phyloP scores from a whole-genome alignment of 2,113 vertebrate genomes.

The Andinoacara biseriatus region DNA sequence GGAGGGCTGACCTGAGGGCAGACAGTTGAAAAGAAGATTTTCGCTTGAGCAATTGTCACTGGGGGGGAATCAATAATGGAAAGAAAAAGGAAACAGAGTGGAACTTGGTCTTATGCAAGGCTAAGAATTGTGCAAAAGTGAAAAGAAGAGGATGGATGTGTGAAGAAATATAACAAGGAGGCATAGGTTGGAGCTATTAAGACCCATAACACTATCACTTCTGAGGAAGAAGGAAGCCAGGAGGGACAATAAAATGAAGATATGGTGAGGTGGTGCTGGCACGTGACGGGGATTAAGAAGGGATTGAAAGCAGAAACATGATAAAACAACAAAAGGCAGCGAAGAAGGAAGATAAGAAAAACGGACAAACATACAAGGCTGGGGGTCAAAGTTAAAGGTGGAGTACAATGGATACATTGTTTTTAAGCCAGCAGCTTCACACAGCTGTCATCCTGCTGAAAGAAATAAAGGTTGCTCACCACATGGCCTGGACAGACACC shows the following conservation, averaged over 20 bases:
- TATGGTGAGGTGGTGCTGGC: conserved; percentile 29
- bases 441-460: neutral
- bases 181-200: neutral
- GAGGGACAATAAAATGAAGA: conserved; percentile 26
- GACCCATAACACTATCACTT: neutral
- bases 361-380: neutral
- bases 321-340: conserved; percentile 1
- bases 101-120: neutral
- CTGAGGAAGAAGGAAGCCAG: neutral
- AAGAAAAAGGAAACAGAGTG: too few relatives aligned
- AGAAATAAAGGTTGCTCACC: conserved; percentile 80
- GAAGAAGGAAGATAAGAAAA: conserved; percentile 8
- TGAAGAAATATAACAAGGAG: neutral
- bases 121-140: neutral
- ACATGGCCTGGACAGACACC: conserved; percentile 98
- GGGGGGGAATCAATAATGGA: neutral
- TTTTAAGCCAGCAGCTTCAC: neutral
- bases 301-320: conserved; percentile 3
- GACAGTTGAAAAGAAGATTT: conserved; percentile 6
- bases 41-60: neutral
- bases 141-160: neutral
- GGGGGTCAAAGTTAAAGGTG: conserved; percentile 24
- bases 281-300: conserved; percentile 8
- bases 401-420: neutral
- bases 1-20: conserved; percentile 89